A percentile compares a stretch with the other conserved stretches of the same genome.
Evolutionary conservation across 2,113 vertebrate species (phyloP).

Genomic region (Mastomys coucha): DNA sequence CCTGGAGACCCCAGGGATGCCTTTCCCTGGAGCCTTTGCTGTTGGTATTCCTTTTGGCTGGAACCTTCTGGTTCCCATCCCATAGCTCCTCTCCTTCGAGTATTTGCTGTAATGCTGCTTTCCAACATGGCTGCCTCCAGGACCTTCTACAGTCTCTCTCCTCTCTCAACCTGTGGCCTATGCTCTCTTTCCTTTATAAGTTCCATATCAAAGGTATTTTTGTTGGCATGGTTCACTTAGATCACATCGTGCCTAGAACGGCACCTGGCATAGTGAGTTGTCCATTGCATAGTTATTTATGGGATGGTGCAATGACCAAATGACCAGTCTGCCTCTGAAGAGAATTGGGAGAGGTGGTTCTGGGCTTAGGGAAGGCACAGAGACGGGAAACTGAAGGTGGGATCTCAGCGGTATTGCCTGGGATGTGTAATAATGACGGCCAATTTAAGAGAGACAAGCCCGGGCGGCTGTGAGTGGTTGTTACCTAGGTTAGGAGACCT

Average conservation of each 20-base stretch:
- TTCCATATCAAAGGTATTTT: not conserved
- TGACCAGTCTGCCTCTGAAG: not conserved
- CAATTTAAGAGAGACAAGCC: not conserved
- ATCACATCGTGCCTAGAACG: not conserved
- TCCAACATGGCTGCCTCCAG: not conserved
- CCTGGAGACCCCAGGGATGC: not conserved
- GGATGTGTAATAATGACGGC: accelerated
- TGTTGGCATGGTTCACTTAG: not conserved
- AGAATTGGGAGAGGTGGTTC: not conserved
- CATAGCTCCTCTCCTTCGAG: not conserved
- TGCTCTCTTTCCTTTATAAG: not conserved
- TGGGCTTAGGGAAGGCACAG: not conserved
- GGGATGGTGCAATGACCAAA: not conserved
- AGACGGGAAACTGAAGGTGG: not conserved
- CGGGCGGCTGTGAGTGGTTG: not conserved
- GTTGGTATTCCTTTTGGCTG: not conserved
- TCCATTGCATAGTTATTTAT: not conserved
- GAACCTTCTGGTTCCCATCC: not conserved
- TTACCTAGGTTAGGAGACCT: not conserved
- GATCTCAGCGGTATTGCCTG: not conserved
- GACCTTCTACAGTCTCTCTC: not conserved
- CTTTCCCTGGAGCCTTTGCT: conserved; percentile 49
- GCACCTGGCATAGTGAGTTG: not conserved
- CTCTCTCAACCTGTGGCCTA: not conserved
- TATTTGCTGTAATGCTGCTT: conserved; percentile 11